Base-by-base conservation (phyloP, 2,797 vertebrate genomes). In the Sebastes itinus region DNA sequence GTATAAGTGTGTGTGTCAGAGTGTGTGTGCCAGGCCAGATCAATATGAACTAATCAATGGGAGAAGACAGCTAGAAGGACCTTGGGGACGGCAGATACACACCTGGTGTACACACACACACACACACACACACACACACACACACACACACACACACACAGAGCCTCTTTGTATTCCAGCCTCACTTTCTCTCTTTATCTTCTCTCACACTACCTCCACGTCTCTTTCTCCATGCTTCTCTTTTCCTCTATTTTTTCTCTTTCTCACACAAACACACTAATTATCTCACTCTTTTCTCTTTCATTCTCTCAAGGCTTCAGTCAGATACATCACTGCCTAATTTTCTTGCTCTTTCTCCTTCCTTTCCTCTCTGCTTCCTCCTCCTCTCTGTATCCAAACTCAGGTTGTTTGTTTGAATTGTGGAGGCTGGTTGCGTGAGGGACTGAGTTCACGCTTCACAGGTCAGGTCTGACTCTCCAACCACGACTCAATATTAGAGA, bases 21-120 rank as follows among this genome's bases (percentile, higher is more conserved):
- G 83, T 62, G 71, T 78, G 55, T 73, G 75, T 75, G 81, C 78
- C 80, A 78, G 74, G 81, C 82, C 80, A 82, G 88, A 94, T 95
- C 93, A 95, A 95, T 94, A 93, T 85, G 83, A 89, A 89, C 85
- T 93, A 92, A 95, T 95, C 94, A 91, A 95, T 94, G 90, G 86
- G 86, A 93, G 91, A 92, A 92, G 92, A 95, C 92, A 93, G 92
- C 89, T 90, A 88, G 92, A 90, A 93, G 94, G 92, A 93, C 94
- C 92, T 89, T 90, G 88, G 94, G 92, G 93, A 93, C 46, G 33
- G 59, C 80, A 88, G 83, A 88, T 79, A 89, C 75, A 92, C 92
- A 92, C 89, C 89, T 90, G 84, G 76, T 80, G 78, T 20, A 65
- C 65, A 56, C 84, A 70, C 70, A 61, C 78, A 72, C 70, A 64